These are phyloP conservation scores for Aptenodytes forsteri DNA, from an alignment of 2,113 vertebrate species.

Conservation along the genomic window DNA sequence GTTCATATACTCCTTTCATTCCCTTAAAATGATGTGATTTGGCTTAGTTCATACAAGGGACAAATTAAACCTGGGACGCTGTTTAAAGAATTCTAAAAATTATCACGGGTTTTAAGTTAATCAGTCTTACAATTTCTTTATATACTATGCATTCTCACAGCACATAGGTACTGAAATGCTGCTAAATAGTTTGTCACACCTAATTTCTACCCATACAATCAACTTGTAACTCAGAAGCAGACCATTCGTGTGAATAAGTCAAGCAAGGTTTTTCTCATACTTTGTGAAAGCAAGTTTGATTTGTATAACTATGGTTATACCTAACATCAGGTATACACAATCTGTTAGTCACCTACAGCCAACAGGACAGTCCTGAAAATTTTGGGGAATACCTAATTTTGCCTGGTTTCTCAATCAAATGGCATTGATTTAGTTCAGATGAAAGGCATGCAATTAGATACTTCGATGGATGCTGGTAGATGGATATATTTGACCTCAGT, in stretches of 20 bases:
- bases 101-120: background rate
- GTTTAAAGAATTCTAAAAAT: background rate
- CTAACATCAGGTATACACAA: accelerated
- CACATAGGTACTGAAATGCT: background rate
- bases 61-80: background rate
- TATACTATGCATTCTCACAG: background rate
- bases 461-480: background rate
- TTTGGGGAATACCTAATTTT: background rate
- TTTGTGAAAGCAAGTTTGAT: background rate
- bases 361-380: background rate
- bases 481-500: background rate
- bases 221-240: background rate
- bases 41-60: background rate
- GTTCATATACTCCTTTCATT: background rate
- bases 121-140: background rate
- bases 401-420: background rate
- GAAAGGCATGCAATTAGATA: background rate
- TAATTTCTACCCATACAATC: background rate
- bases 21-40: background rate
- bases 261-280: background rate
- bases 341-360: background rate
- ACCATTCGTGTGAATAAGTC: background rate
- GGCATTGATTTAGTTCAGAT: background rate
- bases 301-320: background rate
- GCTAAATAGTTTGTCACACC: background rate